These are phyloP conservation scores for Neoitamus cyanurus DNA, from an alignment of 2,888 invertebrate species.

Conservation along the genomic window DNA sequence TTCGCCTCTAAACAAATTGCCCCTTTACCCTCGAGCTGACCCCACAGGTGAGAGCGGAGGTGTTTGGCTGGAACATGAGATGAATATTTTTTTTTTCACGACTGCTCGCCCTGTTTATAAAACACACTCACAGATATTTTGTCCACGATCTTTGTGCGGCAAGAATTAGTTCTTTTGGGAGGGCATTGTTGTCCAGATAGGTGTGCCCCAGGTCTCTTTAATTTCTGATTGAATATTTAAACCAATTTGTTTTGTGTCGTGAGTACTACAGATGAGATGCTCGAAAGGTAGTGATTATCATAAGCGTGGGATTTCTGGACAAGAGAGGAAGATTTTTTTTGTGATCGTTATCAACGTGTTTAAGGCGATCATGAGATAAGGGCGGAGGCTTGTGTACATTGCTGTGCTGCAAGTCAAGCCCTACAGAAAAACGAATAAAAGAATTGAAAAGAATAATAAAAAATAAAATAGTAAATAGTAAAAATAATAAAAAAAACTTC, in stretches of 20 bases:
- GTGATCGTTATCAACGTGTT: neutral
- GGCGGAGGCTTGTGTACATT: neutral
- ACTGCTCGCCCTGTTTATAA: neutral
- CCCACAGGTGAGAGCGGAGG: conserved; percentile 40
- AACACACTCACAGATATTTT: neutral
- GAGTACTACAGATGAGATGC: neutral
- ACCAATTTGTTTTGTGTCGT: conserved; percentile 30
- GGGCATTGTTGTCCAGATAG: conserved; percentile 37
- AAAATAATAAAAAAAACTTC: too few relatives aligned
- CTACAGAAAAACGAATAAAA: too few relatives aligned
- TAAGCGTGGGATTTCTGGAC: conserved; percentile 5
- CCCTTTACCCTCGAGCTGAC: conserved; percentile 36
- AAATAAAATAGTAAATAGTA: too few relatives aligned
- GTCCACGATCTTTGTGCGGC: neutral
- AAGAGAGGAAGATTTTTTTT: neutral
- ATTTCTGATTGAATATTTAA: conserved; percentile 33
- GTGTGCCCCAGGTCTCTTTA: conserved; percentile 12
- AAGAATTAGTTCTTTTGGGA: neutral
- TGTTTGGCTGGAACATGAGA: conserved; percentile 31
- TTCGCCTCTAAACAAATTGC: conserved; percentile 36
- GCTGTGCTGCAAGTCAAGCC: too few relatives aligned
- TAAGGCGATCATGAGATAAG: neutral
- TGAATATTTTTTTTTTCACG: neutral
- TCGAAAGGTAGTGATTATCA: neutral
- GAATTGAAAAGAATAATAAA: too few relatives aligned